Evolutionary conservation across 1,140 invertebrate genomes (phyloP).

Genomic region (Magallana ariakensis): DNA sequence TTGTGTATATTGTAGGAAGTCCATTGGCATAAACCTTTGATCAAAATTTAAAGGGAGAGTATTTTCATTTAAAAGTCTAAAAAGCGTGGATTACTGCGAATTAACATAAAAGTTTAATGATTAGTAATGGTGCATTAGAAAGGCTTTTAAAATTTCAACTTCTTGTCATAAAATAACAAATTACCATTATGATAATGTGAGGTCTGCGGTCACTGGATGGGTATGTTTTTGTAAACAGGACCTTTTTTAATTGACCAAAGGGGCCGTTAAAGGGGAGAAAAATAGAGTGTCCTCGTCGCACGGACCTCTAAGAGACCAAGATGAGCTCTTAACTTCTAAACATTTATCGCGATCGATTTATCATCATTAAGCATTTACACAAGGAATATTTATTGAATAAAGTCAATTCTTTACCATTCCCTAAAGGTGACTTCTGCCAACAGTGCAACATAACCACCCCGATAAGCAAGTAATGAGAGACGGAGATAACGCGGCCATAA

Average conservation of each 20-base stretch:
- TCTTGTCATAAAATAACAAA: constrained; percentile 35
- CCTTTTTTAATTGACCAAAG: constrained; percentile 22
- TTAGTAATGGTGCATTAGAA: constrained; percentile 31
- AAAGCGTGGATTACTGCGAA: constrained; percentile 31
- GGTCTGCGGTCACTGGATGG: constrained; percentile 11
- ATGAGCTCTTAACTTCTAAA: not conserved
- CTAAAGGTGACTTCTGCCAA: not conserved
- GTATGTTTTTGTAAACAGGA: constrained; percentile 20
- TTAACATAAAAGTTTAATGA: constrained; percentile 37
- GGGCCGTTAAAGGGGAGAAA: not conserved
- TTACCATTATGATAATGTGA: constrained; percentile 33
- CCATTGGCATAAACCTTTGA: constrained; percentile 9
- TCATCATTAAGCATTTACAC: constrained; percentile 37
- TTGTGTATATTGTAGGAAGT: constrained; percentile 25
- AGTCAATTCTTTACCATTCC: not conserved
- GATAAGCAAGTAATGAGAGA: constrained; percentile 24
- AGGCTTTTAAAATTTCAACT: constrained; percentile 38
- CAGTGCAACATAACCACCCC: not conserved
- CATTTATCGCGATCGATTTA: constrained; percentile 29
- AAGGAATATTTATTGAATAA: constrained; percentile 35
- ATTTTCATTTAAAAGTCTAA: constrained; percentile 35
- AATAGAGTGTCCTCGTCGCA: not conserved
- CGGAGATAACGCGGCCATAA: not conserved
- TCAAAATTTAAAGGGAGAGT: constrained; percentile 29
- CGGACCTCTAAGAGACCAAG: not conserved